Conservation (phyloP, 2,113 vertebrate genomes). For the Callipepla californica region DNA sequence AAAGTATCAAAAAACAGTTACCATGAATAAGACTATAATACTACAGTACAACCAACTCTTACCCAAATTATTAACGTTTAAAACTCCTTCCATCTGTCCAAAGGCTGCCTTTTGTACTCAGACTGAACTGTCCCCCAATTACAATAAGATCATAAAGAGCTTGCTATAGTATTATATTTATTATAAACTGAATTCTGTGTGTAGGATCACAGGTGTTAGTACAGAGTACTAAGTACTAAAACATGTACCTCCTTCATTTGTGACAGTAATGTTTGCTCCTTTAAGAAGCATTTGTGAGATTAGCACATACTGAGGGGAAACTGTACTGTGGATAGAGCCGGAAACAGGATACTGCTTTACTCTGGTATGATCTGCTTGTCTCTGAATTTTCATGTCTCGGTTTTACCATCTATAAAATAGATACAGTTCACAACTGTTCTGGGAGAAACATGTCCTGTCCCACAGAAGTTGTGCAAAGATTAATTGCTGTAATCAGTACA, state of each 20-base stretch:
- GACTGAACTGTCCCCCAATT: neutral
- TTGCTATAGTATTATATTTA: neutral
- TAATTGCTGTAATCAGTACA: neutral
- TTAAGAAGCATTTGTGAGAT: neutral
- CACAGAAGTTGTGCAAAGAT: neutral
- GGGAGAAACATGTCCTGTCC: neutral
- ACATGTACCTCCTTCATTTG: neutral
- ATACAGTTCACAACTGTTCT: neutral
- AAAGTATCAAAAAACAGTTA: slow-evolving; percentile 66
- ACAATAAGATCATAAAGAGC: neutral
- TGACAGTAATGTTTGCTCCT: neutral
- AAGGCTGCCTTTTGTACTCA: neutral
- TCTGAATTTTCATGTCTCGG: neutral
- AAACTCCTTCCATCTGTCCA: neutral
- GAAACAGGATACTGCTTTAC: neutral
- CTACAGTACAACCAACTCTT: neutral
- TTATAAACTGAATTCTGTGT: neutral
- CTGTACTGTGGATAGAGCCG: neutral
- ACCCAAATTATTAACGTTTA: neutral
- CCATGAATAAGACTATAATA: neutral
- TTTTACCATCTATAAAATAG: neutral
- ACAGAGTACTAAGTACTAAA: neutral
- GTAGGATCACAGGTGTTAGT: neutral
- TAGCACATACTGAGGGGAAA: neutral
- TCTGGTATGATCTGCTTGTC: neutral